Evolutionary conservation across 2,797 vertebrate genomes (phyloP).

Genomic region (Petrocephalus schoutedeni): DNA sequence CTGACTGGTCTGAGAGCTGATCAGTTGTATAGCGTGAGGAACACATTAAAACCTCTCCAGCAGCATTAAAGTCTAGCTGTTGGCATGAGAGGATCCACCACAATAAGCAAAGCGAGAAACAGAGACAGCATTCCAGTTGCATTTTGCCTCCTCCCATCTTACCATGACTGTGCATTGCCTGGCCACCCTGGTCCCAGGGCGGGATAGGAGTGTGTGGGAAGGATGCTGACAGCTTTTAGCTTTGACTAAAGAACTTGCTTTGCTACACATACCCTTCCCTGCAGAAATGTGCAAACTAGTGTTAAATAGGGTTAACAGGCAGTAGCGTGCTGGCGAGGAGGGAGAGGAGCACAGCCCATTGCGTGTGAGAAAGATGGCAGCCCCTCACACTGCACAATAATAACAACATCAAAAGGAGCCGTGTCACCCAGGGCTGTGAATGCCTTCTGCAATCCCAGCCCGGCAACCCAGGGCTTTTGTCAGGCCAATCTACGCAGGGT

Average conservation of each 20-base stretch:
- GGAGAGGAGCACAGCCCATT: neutral
- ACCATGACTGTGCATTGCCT: neutral
- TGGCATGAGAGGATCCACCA: neutral
- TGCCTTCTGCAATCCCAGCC: neutral
- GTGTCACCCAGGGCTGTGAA: neutral
- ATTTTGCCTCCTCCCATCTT: neutral
- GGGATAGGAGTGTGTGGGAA: neutral
- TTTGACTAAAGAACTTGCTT: neutral
- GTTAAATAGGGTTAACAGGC: neutral
- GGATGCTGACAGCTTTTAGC: neutral
- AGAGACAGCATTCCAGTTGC: neutral
- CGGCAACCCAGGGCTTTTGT: neutral
- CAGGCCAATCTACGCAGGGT: conserved; percentile 54
- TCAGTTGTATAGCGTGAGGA: neutral
- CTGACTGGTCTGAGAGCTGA: neutral
- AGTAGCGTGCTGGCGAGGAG: neutral
- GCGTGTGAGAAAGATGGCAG: neutral
- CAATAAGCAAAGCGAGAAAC: neutral
- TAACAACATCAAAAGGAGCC: neutral
- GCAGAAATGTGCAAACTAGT: neutral
- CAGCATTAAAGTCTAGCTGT: neutral
- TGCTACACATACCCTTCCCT: neutral
- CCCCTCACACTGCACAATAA: neutral
- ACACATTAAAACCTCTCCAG: neutral
- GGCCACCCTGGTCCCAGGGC: neutral